Evolutionary conservation across 2,888 invertebrate species (phyloP).

Genomic region (Pantelozetes paolii): DNA sequence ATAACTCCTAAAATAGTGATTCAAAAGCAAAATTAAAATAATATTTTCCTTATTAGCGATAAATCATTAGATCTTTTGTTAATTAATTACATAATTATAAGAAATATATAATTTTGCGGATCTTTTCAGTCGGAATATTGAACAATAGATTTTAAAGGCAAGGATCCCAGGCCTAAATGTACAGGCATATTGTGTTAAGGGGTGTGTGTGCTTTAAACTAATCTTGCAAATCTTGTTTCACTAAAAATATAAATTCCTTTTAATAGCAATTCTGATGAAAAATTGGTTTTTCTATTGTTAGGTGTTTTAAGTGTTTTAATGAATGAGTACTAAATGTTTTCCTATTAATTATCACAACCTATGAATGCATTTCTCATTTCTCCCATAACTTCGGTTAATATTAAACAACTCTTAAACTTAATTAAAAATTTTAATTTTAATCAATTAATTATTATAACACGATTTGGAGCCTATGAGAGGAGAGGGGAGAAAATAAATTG

Average conservation of each 20-base stretch:
- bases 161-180: neutral
- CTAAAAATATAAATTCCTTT: neutral
- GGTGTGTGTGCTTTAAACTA: neutral
- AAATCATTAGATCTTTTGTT: neutral
- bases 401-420: constrained; percentile 17
- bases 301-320: constrained; percentile 38
- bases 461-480: neutral
- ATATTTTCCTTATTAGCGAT: neutral
- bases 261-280: constrained; percentile 34
- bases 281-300: constrained; percentile 31
- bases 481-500: neutral
- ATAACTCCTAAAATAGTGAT: neutral
- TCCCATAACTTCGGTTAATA: neutral
- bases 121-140: neutral
- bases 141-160: constrained; percentile 2
- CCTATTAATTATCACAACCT: constrained; percentile 10
- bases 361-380: neutral
- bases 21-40: neutral
- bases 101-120: neutral
- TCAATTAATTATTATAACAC: constrained; percentile 37
- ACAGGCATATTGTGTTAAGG: neutral
- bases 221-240: neutral
- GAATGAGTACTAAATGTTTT: neutral
- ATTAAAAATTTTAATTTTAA: constrained; percentile 36
- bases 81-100: constrained; percentile 4